A percentile compares a stretch with the other conserved stretches of the same genome.
Evolutionary conservation across 2,113 vertebrate species (phyloP).

Genomic region (Tetrao urogallus): DNA sequence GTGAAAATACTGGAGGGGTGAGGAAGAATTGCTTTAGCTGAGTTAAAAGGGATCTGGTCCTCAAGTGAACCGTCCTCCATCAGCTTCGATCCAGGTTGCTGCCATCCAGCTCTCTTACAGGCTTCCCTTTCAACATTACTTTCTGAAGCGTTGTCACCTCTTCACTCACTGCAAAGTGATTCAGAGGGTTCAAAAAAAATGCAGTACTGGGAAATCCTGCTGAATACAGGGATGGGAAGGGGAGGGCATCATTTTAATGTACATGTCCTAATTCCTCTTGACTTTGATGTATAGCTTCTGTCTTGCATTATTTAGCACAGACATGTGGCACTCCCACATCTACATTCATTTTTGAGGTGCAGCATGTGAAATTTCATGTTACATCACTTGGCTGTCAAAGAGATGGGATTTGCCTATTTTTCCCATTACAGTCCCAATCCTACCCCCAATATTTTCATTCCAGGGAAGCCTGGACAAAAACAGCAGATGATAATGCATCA

Average conservation of each 20-base stretch:
- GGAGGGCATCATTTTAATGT: not conserved
- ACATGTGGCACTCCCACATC: not conserved
- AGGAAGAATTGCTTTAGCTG: slow-evolving; percentile 4
- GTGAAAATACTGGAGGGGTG: not conserved
- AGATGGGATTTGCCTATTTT: not conserved
- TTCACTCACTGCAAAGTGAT: slow-evolving; percentile 28
- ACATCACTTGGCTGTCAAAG: not conserved
- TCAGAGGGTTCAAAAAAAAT: slow-evolving; percentile 17
- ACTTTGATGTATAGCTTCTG: slow-evolving; percentile 37
- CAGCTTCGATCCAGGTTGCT: slow-evolving; percentile 37
- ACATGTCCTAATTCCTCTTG: not conserved
- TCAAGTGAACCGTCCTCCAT: not conserved
- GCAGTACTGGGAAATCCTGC: slow-evolving; percentile 1
- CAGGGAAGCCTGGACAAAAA: not conserved
- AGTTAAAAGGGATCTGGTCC: slow-evolving; percentile 24
- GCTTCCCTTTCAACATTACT: slow-evolving; percentile 15
- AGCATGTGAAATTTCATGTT: not conserved
- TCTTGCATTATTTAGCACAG: slow-evolving; percentile 8
- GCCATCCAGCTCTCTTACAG: slow-evolving; percentile 29
- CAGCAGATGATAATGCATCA: not conserved
- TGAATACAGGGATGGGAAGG: not conserved
- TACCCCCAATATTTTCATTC: not conserved
- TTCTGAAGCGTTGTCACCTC: slow-evolving; percentile 36
- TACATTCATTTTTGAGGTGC: not conserved
- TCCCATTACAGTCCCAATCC: not conserved